These are phyloP conservation scores for Echinarachnius parma DNA, from an alignment of 53 echinoderm and acorn worm genomes.

Conservation along the genomic window DNA sequence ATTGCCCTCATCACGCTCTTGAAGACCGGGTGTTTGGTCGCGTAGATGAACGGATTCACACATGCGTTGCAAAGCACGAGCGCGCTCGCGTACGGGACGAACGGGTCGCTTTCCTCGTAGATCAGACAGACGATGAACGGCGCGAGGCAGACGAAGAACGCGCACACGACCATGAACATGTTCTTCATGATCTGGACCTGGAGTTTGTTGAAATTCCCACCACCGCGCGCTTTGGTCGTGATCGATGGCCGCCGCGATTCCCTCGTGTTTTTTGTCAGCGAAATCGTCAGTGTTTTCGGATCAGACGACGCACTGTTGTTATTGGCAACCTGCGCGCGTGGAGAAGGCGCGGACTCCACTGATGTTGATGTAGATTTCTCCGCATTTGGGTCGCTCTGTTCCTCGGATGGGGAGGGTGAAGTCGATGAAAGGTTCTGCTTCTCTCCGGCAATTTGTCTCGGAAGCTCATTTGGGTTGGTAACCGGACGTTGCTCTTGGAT, in stretches of 20 bases:
- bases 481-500: too few relatives aligned
- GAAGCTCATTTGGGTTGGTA: too few relatives aligned
- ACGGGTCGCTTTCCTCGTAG: conserved; percentile 56
- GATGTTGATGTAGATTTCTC: too few relatives aligned
- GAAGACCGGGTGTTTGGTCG: conserved; percentile 65
- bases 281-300: too few relatives aligned
- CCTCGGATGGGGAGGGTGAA: too few relatives aligned
- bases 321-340: background rate
- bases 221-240: conserved; percentile 3
- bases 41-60: conserved; percentile 83
- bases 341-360: background rate
- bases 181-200: conserved; percentile 77
- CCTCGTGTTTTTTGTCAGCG: too few relatives aligned
- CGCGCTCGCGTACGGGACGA: conserved; percentile 61
- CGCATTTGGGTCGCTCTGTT: too few relatives aligned
- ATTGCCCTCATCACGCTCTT: conserved; percentile 58
- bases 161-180: conserved; percentile 69
- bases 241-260: background rate
- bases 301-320: too few relatives aligned
- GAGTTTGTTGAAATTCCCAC: conserved; percentile 44
- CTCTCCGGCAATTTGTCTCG: too few relatives aligned
- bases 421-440: too few relatives aligned
- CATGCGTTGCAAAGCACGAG: conserved; percentile 65
- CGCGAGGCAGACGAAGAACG: conserved; percentile 62
- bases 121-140: conserved; percentile 57